phyloP scores from a whole-genome alignment of 2,797 vertebrate genomes.

The Lerista edwardsae region DNA sequence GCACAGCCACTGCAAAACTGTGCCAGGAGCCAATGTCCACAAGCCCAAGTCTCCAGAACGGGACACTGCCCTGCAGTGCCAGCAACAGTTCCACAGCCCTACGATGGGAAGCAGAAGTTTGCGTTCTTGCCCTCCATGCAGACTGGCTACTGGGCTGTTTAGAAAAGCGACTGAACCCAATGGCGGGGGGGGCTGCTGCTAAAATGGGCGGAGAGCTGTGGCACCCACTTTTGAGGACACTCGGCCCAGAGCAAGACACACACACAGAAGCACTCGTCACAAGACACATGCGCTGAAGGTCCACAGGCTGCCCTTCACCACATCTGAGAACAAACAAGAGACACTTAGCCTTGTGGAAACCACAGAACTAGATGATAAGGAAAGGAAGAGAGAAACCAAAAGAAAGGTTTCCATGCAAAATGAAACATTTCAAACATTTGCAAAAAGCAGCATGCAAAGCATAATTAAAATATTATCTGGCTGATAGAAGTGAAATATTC shows the following conservation, averaged over 20 bases:
- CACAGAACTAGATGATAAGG: not conserved
- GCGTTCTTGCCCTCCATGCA: too few relatives aligned
- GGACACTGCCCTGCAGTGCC: too few relatives aligned
- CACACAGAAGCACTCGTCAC: not conserved
- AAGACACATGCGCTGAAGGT: not conserved
- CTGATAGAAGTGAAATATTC: conserved; percentile 56
- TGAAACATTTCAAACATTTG: conserved; percentile 37
- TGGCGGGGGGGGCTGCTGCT: not conserved
- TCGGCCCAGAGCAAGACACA: not conserved
- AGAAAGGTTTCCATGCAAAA: conserved; percentile 41
- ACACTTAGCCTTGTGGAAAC: not conserved
- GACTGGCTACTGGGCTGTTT: not conserved
- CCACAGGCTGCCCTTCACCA: not conserved
- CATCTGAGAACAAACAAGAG: conserved; percentile 5
- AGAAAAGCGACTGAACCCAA: too few relatives aligned
- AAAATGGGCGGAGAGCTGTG: not conserved
- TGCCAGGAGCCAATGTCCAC: too few relatives aligned
- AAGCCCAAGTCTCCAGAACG: too few relatives aligned
- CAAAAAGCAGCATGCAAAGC: conserved; percentile 8
- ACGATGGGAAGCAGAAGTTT: not conserved
- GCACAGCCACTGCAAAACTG: too few relatives aligned
- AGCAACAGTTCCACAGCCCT: too few relatives aligned
- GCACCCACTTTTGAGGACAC: not conserved
- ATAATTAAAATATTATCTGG: conserved; percentile 41
- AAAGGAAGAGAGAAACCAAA: not conserved